Percentiles rank a stretch among this genome's conserved stretches.
phyloP scores from a whole-genome alignment of 2,888 invertebrate species.

The Resseliella maxima region DNA sequence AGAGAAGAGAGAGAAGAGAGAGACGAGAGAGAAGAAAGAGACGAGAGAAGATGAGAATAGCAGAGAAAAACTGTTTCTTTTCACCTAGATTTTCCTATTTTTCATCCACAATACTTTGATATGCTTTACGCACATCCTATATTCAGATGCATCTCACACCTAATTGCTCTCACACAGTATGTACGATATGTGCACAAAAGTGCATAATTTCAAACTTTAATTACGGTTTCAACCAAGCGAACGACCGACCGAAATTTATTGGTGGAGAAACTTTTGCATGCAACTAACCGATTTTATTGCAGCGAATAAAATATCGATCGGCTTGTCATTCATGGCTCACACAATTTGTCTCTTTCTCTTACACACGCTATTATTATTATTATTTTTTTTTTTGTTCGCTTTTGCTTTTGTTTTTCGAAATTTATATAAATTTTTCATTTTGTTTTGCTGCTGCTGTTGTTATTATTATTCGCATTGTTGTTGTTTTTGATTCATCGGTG shows the following conservation, averaged over 20 bases:
- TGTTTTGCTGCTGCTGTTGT: background rate
- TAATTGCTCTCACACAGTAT: background rate
- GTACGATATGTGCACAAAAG: background rate
- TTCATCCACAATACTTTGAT: background rate
- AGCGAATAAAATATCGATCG: background rate
- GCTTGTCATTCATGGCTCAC: too few species aligned
- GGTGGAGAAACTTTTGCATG: background rate
- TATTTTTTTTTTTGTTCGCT: background rate
- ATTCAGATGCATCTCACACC: background rate
- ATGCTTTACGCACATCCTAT: background rate
- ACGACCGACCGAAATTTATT: background rate
- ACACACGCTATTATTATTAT: background rate
- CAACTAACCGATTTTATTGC: slow-evolving; percentile 7
- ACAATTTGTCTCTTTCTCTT: background rate
- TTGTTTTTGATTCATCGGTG: background rate
- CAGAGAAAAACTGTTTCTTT: background rate
- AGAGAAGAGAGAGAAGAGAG: too few species aligned
- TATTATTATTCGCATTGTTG: background rate
- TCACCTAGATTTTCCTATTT: background rate
- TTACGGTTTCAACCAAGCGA: slow-evolving; percentile 13
- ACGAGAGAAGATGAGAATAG: too few species aligned
- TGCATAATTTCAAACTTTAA: slow-evolving; percentile 14
- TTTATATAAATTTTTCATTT: background rate
- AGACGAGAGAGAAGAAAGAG: too few species aligned
- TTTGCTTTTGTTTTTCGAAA: background rate